Evolutionary conservation across 2,797 vertebrate species (phyloP).

Genomic region (Distichodus sexfasciatus): DNA sequence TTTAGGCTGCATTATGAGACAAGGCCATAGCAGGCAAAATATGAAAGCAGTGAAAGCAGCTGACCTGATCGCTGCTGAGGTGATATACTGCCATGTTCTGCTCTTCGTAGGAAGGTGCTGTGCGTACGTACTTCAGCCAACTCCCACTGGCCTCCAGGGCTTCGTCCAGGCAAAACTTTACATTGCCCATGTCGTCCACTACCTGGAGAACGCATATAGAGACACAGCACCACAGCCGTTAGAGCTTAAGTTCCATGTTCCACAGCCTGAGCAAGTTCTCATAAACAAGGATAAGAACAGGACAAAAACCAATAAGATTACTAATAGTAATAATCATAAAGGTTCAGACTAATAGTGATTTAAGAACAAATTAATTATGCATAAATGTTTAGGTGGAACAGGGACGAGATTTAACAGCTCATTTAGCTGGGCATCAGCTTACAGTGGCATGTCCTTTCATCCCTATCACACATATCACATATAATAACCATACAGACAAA

Average conservation of each 20-base stretch:
- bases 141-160: constrained; percentile 73
- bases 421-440: no score
- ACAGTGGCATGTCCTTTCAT: no score
- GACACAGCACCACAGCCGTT: background rate
- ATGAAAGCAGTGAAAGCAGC: constrained; percentile 37
- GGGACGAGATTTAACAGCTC: no score
- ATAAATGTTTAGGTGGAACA: no score
- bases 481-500: no score
- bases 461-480: no score
- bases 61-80: constrained; percentile 89
- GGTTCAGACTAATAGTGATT: no score
- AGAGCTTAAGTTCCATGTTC: background rate
- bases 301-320: no score
- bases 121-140: constrained; percentile 94
- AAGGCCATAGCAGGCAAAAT: background rate
- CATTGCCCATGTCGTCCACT: constrained; percentile 82
- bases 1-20: no score
- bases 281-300: no score
- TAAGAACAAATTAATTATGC: no score
- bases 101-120: constrained; percentile 83
- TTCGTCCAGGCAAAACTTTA: constrained; percentile 84
- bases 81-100: constrained; percentile 90
- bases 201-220: constrained; percentile 68
- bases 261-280: background rate
- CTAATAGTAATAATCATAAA: no score